Percentiles rank a stretch among this genome's conserved stretches.
These are phyloP conservation scores for Cacoxenus indagator DNA, from an alignment of 2,888 invertebrate species.

Conservation along the genomic window DNA sequence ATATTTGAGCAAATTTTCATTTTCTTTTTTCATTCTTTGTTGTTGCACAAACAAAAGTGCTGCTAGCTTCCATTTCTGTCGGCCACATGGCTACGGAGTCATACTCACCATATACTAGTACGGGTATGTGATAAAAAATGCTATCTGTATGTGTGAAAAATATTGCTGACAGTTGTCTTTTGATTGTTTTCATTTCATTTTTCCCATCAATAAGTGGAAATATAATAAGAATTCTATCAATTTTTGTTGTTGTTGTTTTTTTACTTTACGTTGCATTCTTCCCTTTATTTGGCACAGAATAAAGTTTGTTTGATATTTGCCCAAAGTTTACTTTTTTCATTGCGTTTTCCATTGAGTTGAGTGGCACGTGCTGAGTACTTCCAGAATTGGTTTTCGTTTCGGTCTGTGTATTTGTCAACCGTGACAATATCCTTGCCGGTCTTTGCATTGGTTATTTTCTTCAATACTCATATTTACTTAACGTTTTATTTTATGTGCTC, in stretches of 20 bases:
- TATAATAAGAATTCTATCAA: constrained; percentile 38
- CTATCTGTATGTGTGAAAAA: constrained; percentile 11
- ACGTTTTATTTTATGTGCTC: neutral
- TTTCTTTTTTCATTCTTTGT: too few species aligned
- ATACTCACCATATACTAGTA: neutral
- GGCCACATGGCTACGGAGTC: too few species aligned
- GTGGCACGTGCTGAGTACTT: neutral
- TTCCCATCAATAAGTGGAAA: constrained; percentile 54
- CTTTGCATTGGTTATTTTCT: neutral
- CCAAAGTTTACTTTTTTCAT: neutral
- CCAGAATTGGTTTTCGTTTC: neutral
- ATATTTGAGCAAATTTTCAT: too few species aligned
- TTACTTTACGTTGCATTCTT: neutral
- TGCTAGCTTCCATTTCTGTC: neutral
- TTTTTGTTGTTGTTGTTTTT: neutral
- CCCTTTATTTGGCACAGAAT: neutral
- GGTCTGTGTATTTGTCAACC: neutral
- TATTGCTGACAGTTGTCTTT: constrained; percentile 53
- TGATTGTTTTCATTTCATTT: constrained; percentile 60
- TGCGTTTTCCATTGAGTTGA: neutral
- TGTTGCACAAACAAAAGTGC: too few species aligned
- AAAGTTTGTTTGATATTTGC: constrained; percentile 2
- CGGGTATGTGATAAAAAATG: neutral
- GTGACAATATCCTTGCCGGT: neutral
- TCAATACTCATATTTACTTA: neutral